Conservation (phyloP, 64 coral and sea anemone genomes). For the Stichodactyla mertensii region DNA sequence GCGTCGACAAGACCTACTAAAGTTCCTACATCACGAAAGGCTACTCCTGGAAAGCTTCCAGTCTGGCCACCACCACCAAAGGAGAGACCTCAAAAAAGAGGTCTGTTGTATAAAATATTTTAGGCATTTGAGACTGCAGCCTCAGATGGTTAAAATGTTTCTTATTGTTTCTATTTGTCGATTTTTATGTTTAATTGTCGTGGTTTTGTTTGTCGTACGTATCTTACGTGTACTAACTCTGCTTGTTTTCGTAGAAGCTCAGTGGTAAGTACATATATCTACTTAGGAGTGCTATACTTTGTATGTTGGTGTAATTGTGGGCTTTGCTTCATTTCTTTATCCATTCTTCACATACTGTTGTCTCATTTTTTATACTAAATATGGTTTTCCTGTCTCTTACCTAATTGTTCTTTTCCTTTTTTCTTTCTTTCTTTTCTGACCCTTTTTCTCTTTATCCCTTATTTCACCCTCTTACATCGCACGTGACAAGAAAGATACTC, state of each 20-base stretch:
- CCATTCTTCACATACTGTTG: neutral
- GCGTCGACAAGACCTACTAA: neutral
- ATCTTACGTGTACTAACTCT: constrained; percentile 17
- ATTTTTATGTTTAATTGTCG: neutral
- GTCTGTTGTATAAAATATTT: constrained; percentile 1
- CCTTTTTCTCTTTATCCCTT: too few species aligned
- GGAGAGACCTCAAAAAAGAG: constrained; percentile 8
- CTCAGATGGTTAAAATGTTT: neutral
- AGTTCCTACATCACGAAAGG: neutral
- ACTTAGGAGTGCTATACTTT: constrained; percentile 25
- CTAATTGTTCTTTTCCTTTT: neutral
- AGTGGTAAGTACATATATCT: constrained; percentile 9
- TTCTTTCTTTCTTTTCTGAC: neutral
- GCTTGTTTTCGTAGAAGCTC: neutral
- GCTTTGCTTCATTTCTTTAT: neutral
- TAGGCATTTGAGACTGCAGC: neutral
- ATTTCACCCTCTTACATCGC: too few species aligned
- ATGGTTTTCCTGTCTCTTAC: too few species aligned
- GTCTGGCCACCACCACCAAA: constrained; percentile 13
- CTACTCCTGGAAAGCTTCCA: constrained; percentile 1
- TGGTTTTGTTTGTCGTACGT: neutral
- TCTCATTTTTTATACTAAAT: too few species aligned
- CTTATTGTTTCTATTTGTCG: neutral
- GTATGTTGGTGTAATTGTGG: neutral
- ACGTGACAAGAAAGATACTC: too few species aligned